These are phyloP conservation scores for Podarcis siculus DNA, from an alignment of 2,797 vertebrate species.

Conservation along the genomic window DNA sequence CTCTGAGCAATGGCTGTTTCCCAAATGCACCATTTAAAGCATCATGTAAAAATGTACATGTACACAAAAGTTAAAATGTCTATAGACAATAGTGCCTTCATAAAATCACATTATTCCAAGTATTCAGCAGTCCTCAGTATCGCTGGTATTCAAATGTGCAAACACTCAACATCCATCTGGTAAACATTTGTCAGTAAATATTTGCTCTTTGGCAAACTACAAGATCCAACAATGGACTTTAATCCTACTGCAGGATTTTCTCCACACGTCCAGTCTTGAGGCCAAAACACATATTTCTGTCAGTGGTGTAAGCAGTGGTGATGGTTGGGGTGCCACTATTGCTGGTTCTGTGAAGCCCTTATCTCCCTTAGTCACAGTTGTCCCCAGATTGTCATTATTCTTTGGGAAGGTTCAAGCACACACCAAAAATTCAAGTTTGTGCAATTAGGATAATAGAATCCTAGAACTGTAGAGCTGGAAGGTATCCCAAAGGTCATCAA, in stretches of 20 bases:
- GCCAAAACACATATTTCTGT: neutral
- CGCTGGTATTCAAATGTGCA: neutral
- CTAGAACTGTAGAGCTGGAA: too few species aligned
- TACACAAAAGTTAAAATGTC: neutral
- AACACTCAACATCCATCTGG: neutral
- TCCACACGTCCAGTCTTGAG: neutral
- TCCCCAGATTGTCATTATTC: too few species aligned
- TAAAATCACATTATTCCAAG: neutral
- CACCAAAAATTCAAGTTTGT: too few species aligned
- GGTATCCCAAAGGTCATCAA: too few species aligned
- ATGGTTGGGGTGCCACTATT: too few species aligned
- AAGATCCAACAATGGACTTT: constrained; percentile 1
- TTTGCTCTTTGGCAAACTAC: neutral
- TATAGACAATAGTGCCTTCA: neutral
- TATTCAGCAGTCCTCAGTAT: neutral
- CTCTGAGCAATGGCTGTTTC: too few species aligned
- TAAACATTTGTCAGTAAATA: constrained; percentile 13
- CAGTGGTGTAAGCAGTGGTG: neutral
- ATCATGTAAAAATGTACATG: too few species aligned
- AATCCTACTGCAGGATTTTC: neutral
- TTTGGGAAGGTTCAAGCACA: too few species aligned
- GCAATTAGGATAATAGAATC: too few species aligned
- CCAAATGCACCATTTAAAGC: too few species aligned
- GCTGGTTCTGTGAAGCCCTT: too few species aligned
- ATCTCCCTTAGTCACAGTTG: too few species aligned